A percentile compares a stretch with the other conserved stretches of the same genome.
phyloP scores from a whole-genome alignment of 2,888 invertebrate genomes.

The Macrosoma leucophasiata region DNA sequence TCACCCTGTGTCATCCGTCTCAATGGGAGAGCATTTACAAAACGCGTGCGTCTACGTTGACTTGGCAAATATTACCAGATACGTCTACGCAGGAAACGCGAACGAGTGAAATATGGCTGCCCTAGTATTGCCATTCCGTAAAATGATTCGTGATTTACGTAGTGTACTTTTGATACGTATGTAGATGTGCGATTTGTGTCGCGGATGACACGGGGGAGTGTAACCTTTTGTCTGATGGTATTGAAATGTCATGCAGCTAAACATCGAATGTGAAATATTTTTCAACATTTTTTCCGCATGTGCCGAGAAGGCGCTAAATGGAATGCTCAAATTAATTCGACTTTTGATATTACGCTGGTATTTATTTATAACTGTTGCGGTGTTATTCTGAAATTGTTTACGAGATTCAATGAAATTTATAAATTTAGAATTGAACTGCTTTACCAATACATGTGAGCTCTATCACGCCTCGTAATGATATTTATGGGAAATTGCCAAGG shows the following conservation, averaged over 20 bases:
- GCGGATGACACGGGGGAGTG: conserved; percentile 38
- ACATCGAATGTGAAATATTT: conserved; percentile 10
- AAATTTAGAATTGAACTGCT: too few species aligned
- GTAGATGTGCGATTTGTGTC: conserved; percentile 41
- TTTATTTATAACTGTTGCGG: too few species aligned
- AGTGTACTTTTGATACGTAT: conserved; percentile 49
- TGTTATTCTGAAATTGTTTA: too few species aligned
- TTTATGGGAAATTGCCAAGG: too few species aligned
- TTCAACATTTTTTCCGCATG: too few species aligned
- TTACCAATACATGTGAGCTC: too few species aligned
- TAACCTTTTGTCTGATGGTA: conserved; percentile 38
- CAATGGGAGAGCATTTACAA: conserved; percentile 28
- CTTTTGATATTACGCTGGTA: too few species aligned
- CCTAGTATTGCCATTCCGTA: conserved; percentile 48
- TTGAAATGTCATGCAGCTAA: conserved; percentile 39
- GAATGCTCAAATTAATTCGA: too few species aligned
- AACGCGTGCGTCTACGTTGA: conserved; percentile 34
- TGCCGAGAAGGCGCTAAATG: too few species aligned
- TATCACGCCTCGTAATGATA: too few species aligned
- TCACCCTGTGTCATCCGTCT: conserved; percentile 26
- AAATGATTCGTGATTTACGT: conserved; percentile 62
- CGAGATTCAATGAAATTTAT: too few species aligned
- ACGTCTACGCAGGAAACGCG: conserved; percentile 42
- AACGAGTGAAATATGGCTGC: conserved; percentile 47
- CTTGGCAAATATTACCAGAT: conserved; percentile 50